phyloP scores from a whole-genome alignment of 2,113 vertebrate genomes.

The Urocolius indicus region DNA sequence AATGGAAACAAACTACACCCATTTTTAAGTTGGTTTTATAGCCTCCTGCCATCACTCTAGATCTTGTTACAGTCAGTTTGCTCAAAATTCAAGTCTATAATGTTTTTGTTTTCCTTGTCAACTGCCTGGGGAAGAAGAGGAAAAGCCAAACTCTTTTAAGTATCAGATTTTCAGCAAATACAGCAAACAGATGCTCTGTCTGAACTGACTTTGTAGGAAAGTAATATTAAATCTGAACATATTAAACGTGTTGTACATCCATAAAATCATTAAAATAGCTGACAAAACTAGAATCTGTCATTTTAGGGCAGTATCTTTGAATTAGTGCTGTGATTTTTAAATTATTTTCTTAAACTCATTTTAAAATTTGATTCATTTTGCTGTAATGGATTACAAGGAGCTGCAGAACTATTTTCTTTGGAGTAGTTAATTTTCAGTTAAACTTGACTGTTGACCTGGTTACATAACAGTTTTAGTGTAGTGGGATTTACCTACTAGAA shows the following conservation, averaged over 20 bases:
- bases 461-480: neutral
- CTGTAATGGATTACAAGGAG: neutral
- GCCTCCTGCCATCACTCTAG: neutral
- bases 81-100: neutral
- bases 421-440: neutral
- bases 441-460: neutral
- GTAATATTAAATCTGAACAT: neutral
- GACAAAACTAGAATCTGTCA: neutral
- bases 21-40: neutral
- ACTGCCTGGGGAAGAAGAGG: neutral
- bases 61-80: neutral
- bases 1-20: neutral
- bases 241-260: neutral
- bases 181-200: neutral
- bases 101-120: neutral
- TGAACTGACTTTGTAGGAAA: neutral
- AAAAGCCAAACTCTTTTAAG: neutral
- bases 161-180: neutral
- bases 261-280: neutral
- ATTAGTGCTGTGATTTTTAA: neutral
- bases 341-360: too few relatives aligned
- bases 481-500: neutral
- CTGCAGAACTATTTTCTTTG: neutral
- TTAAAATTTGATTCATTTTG: neutral
- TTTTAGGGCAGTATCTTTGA: neutral